Evolutionary conservation across 2,113 vertebrate species (phyloP).

Genomic region (Malurus elegans): DNA sequence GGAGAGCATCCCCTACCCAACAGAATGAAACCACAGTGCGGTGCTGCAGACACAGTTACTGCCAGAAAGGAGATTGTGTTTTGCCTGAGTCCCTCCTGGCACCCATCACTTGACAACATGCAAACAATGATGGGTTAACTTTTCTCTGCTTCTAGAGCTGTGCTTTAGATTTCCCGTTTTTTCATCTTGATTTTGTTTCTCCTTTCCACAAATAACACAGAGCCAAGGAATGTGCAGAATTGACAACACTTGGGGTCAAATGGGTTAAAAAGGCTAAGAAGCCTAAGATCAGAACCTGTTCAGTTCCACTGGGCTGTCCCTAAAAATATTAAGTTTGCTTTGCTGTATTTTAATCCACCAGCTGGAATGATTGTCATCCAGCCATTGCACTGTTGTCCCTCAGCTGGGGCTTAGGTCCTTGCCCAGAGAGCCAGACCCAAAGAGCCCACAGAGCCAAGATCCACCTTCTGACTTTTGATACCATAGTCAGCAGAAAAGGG

Average conservation of each 20-base stretch:
- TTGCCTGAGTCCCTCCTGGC: background rate
- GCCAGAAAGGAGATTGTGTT: background rate
- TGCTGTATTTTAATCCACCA: background rate
- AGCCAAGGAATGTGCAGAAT: background rate
- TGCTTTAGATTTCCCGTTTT: background rate
- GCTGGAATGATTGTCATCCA: background rate
- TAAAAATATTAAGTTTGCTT: background rate
- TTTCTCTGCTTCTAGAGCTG: background rate
- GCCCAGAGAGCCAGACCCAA: background rate
- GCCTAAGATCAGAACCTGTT: background rate
- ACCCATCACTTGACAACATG: rapidly evolving
- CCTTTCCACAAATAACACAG: background rate
- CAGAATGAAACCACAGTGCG: background rate
- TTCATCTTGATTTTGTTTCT: background rate
- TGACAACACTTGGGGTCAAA: background rate
- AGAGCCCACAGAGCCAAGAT: background rate
- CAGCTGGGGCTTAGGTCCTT: background rate
- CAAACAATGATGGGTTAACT: background rate
- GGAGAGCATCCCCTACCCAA: background rate
- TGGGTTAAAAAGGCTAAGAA: background rate
- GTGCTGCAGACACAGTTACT: background rate
- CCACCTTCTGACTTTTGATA: background rate
- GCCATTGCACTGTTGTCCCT: background rate
- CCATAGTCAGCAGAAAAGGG: background rate
- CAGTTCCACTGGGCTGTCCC: background rate